These are phyloP conservation scores for Allolobophora icterica DNA, from an alignment of 2,888 invertebrate species.

Conservation along the genomic window DNA sequence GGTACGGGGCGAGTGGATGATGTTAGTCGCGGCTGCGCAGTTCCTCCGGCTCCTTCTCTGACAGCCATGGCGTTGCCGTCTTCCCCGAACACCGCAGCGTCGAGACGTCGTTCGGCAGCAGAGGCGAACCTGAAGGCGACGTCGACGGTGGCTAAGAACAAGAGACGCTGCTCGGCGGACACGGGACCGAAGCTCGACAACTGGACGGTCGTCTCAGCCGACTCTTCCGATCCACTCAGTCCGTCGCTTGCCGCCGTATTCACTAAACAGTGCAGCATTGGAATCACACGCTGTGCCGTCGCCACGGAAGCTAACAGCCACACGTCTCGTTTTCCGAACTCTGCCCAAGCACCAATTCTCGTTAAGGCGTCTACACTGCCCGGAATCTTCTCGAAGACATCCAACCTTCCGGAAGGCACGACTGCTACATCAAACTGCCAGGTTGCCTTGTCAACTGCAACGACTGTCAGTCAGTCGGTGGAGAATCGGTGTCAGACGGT, in stretches of 20 bases:
- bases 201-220: background rate
- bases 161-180: background rate
- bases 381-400: background rate
- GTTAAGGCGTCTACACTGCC: background rate
- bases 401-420: background rate
- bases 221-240: background rate
- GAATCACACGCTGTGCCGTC: background rate
- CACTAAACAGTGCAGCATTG: slow-evolving; percentile 4
- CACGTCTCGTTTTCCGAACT: background rate
- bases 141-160: background rate
- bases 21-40: background rate
- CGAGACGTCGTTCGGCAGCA: background rate
- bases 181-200: background rate
- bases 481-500: background rate
- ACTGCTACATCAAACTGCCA: background rate
- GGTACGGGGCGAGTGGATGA: background rate
- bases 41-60: background rate
- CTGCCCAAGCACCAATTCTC: background rate
- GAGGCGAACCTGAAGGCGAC: background rate
- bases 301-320: background rate
- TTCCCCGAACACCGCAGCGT: background rate
- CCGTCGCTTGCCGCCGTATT: background rate
- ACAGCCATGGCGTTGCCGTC: background rate
- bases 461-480: background rate
- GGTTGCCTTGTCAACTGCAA: background rate